phyloP scores from a whole-genome alignment of 2,888 invertebrate genomes.

The Smittia sp. region DNA sequence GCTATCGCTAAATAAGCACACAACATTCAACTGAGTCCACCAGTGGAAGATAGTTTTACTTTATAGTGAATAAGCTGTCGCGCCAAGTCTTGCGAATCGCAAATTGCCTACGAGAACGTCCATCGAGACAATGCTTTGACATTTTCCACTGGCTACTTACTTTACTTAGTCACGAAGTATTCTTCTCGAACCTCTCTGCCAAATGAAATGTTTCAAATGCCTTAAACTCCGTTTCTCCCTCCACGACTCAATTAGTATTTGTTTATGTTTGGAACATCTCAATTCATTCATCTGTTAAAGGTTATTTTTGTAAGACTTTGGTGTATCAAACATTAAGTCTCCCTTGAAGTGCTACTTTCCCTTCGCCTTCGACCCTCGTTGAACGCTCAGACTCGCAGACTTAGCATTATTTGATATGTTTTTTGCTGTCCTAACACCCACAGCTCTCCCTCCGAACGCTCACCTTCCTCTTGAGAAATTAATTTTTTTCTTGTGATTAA shows the following conservation, averaged over 20 bases:
- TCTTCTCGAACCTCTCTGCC: no score
- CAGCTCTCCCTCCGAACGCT: no score
- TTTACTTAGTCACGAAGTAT: no score
- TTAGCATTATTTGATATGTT: constrained; percentile 17
- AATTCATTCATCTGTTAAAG: constrained; percentile 34
- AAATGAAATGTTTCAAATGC: no score
- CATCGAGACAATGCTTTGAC: no score
- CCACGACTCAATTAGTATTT: constrained; percentile 1
- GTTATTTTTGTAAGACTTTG: constrained; percentile 21
- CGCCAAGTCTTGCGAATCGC: no score
- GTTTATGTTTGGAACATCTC: constrained; percentile 33
- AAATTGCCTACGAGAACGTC: no score
- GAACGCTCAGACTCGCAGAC: not conserved
- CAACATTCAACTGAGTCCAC: no score
- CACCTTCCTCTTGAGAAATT: constrained; percentile 26
- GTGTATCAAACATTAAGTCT: constrained; percentile 20
- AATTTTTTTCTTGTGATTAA: constrained; percentile 40
- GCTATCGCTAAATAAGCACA: no score
- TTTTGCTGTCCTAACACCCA: not conserved
- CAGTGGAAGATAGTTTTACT: no score
- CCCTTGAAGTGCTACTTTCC: not conserved
- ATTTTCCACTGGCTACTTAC: no score
- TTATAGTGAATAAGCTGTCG: no score
- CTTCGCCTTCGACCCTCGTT: constrained; percentile 2
- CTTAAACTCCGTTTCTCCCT: not conserved